Base-by-base conservation (phyloP, 2,888 invertebrate genomes). In the Clivina fossor region DNA sequence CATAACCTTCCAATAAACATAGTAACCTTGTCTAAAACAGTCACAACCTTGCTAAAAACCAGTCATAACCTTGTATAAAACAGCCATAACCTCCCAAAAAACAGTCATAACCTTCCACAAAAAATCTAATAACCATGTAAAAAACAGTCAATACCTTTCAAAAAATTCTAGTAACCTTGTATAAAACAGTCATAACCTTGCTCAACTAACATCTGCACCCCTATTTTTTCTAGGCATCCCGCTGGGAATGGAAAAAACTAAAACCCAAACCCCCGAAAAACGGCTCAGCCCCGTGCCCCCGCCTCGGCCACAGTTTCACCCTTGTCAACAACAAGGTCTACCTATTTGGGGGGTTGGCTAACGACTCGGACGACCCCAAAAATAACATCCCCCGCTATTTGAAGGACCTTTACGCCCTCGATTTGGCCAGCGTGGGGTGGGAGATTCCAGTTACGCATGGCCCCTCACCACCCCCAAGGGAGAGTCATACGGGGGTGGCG, bases 181-280 rank as follows among this genome's bases (percentile, higher is more conserved):
- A n/a, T n/a, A n/a, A n/a, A n/a, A n/a, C n/a, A n/a, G n/a, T n/a
- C n/a, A n/a, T n/a, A n/a, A n/a, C n/a, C n/a, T n/a, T n/a, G n/a
- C n/a, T n/a, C n/a, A n/a, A n/a, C n/a, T n/a, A n/a, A n/a, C n/a
- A n/a, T n/a, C n/a, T n/a, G n/a, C n/a, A n/a, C n/a, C n/a, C n/a
- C n/a, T n/a, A n/a, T n/a, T 62, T 51, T 60, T 64, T 66, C 2
- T 67, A 80, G 78, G 93, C 93, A 1, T 89, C 91, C 33, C 83
- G 93, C 64, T 98, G 98, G 98, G 97, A 98, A 75, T 98, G 98
- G 98, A 92, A 93, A 69, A 86, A 90, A 66, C 79, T 99, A 63
- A 90, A 91, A 69, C 95, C 98, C 1, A 86, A 88, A 68, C 83
- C 90, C 20, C 94, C 96, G 0, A 89, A 90, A 71, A 85, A 85